Base-by-base conservation (phyloP, 2,797 vertebrate species). In the Acridotheres tristis region DNA sequence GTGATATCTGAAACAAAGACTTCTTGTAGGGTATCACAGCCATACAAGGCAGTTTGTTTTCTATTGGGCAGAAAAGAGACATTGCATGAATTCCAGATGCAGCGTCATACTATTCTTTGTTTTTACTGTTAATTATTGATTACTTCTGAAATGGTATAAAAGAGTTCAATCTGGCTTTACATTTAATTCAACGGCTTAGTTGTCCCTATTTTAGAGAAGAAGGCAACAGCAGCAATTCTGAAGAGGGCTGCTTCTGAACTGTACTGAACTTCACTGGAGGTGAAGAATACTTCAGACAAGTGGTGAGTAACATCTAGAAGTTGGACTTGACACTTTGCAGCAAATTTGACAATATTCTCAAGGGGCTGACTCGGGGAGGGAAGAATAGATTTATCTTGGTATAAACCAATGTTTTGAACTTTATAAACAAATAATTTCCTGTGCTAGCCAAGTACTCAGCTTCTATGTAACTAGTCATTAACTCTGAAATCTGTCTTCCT, bases 121-220 rank as follows among this genome's bases (percentile, higher is more conserved):
- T 58, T 61, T 79, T 61, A 73, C 48, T 69, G 93, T 96, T 96
- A 96, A 90, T 94, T 78, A 96, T 96, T 95, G 74, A 91, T 94
- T 73, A 40, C 58, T 84, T 86, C 80, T 67, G 74, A 88, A 87
- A 87, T 73, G 13, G 34, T 95, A 96, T 94, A 96, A 94, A 96
- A 91, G 83, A 78, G 59, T 78, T 94, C 86, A 86, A 69, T 48
- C 62, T 73, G 74, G 21, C 67, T 79, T 87, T 91, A 72, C 51
- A 34, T 55, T 67, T 72, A 59, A 55, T 38, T 75, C 66, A 62
- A 1, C 53, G 7, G 38, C 85, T 76, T 84, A 66, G 54, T 18
- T 68, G n/a, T 69, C 38, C 12, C 18, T 69, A 0, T 82, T 90
- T 73, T 78, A 95, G 93, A 59, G 85, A 61, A 79, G 75, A 59